Evolutionary conservation across 1,140 invertebrate genomes (phyloP).

Genomic region (Yoshiicerus persimilis): DNA sequence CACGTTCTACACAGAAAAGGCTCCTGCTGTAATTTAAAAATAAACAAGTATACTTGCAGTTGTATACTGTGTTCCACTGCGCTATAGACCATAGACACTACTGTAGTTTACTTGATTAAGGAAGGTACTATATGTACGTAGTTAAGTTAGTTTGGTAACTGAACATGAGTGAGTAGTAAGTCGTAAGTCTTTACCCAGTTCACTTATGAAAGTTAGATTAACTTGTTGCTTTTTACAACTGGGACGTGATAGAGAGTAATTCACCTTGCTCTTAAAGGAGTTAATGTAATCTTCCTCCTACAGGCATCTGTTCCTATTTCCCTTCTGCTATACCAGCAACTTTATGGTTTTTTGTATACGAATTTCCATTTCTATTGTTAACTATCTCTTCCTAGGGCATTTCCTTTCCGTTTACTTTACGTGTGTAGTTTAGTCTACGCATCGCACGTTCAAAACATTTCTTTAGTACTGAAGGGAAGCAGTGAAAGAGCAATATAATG

Average conservation of each 20-base stretch:
- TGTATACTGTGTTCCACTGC: no score
- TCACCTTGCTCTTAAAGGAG: constrained; percentile 18
- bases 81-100: no score
- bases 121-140: no score
- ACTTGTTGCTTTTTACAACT: constrained; percentile 31
- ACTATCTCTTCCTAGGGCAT: neutral
- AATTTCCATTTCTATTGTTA: neutral
- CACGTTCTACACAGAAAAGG: no score
- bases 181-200: neutral
- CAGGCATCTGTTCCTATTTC: neutral
- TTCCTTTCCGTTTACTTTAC: neutral
- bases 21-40: no score
- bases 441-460: neutral
- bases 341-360: neutral
- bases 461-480: no score
- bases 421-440: neutral
- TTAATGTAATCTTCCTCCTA: neutral
- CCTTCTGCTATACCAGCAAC: neutral
- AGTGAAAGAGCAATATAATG: no score
- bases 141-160: no score
- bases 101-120: no score
- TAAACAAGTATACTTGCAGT: no score
- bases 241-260: constrained; percentile 1
- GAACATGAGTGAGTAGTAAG: neutral
- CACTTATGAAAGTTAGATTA: constrained; percentile 32